Evolutionary conservation across 2,113 vertebrate species (phyloP), one percentile per base, ranked within the genome.

Genomic region (Okapia johnstoni): DNA sequence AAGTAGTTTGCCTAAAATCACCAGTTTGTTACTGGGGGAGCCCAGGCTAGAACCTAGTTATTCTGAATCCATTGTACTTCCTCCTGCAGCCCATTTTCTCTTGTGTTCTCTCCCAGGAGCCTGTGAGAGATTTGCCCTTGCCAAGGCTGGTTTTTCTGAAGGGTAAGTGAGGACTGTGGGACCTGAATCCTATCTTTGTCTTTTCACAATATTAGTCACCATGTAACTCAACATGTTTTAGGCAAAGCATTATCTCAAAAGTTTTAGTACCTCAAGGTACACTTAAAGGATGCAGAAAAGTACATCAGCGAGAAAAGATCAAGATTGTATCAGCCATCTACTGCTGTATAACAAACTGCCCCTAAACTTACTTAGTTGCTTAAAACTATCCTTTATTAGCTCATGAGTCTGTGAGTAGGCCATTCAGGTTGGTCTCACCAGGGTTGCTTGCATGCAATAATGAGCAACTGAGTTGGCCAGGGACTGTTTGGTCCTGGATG

Each of bases 281-380:
- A 60, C 40, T 76, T 89, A n/a, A 30, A 33, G 16, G 10, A 55
- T 50, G 13, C 33, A 89, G 46, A 77, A 73, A 90, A 43, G 21
- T 19, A 58, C 25, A 15, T 66, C 52, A 21, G 40, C 87, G 33
- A 88, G 86, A 61, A 55, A 8, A 88, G 60, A 85, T 26, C 19
- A n/a, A 88, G 13, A 14, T 8, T 55, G 80, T 83, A 36, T 83
- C 14, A 50, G 86, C 60, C 93, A 84, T 28, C 50, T 46, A 3
- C 40, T 73, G 84, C 95, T 92, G 30, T 40, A 48, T 86, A 96
- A 93, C 81, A 94, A 94, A 89, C 3, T 33, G 23, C 11, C 43
- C 52, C 79, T 15, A 55, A 84, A 95, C 5, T 50, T 52, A 30
- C 33, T 70, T 70, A 70, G 5, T 14, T 57, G 88, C 19, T 79